These are phyloP conservation scores for Microctenopoma lineatum DNA, from an alignment of 2,797 vertebrate species.

Conservation along the genomic window DNA sequence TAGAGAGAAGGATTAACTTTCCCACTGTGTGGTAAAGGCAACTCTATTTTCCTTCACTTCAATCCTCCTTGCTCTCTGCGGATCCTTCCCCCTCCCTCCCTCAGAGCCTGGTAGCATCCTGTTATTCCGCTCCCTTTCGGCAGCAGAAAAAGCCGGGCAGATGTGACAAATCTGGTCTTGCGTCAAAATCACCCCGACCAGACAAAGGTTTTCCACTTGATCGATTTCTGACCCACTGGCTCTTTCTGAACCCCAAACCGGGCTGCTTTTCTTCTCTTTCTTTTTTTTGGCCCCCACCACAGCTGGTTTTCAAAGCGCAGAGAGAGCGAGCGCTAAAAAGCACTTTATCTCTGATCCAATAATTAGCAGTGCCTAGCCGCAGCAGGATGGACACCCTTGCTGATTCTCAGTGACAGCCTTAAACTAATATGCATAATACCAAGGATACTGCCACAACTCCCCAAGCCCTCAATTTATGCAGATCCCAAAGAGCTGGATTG, in stretches of 20 bases:
- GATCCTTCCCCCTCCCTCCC: slow-evolving; percentile 42
- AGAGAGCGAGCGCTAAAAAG: slow-evolving; percentile 69
- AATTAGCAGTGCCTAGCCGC: slow-evolving; percentile 83
- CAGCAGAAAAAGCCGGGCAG: slow-evolving; percentile 69
- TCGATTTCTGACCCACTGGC: slow-evolving; percentile 80
- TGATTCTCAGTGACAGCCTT: slow-evolving; percentile 86
- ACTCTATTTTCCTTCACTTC: slow-evolving; percentile 46
- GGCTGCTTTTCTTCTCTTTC: slow-evolving; percentile 48
- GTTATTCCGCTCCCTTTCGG: slow-evolving; percentile 76
- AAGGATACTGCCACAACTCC: slow-evolving; percentile 81
- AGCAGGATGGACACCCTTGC: slow-evolving; percentile 80
- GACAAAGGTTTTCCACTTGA: slow-evolving; percentile 83
- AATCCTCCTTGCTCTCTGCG: slow-evolving; percentile 34
- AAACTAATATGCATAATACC: slow-evolving; percentile 87
- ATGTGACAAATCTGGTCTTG: slow-evolving; percentile 83
- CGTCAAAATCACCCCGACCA: slow-evolving; percentile 69
- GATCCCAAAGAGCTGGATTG: slow-evolving; percentile 84
- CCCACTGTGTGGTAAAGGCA: slow-evolving; percentile 49
- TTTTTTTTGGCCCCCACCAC: slow-evolving; percentile 29
- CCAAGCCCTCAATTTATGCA: slow-evolving; percentile 86
- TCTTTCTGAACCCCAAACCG: slow-evolving; percentile 67
- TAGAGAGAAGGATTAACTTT: slow-evolving; percentile 49
- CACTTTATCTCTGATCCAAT: slow-evolving; percentile 84
- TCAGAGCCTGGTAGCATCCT: slow-evolving; percentile 72
- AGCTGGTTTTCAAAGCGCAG: slow-evolving; percentile 65